Evolutionary conservation across 2,113 vertebrate species (phyloP), one percentile per base, ranked within the genome.

Genomic region (Fulmarus glacialis): DNA sequence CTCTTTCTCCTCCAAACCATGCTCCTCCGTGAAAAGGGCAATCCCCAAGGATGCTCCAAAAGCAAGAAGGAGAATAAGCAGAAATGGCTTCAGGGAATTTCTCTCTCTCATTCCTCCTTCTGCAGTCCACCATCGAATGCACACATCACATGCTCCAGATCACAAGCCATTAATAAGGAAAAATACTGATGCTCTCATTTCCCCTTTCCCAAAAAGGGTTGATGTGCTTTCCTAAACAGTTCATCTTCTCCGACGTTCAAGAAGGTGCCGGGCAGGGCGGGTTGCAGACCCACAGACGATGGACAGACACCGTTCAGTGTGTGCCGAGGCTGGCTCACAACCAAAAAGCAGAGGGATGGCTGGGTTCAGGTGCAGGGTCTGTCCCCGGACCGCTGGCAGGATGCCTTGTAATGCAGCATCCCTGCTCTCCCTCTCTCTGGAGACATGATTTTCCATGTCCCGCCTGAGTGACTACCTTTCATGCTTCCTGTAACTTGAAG

Each of bases 281-380:
- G 18, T 0, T 26, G 62, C 66, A 47, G 55, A 20, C 4, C 16
- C 6, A 2, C 0, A 1, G 58, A 2, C 3, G 3, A 0, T 1
- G 40, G 15, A 6, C 45, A 4, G 21, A 8, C 0, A 22, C 21
- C 24, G 26, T 1, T 66, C 3, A 0, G 34, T 1, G 2, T 8
- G 8, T 23, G 34, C 50, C 1, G 6, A 1, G 26, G 19, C 9
- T 15, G 5, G 5, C 55, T 50, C 20, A 2, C 15, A 27, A 3
- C 26, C 34, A 3, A 10, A 20, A 32, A 15, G 3, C 8, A 2
- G 6, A 15, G 66, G 21, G 38, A 9, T 32, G 47, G 30, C 1
- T 43, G 58, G 42, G 6, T 42, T 17, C 7, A 1, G 14, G 64
- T n/a, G 30, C 43, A 12, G 50, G 9, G 13, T 32, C 64, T 6